Evolutionary conservation across 2,797 vertebrate species (phyloP), one percentile per base, ranked within the genome.

Genomic region (Gymnothorax javanicus): DNA sequence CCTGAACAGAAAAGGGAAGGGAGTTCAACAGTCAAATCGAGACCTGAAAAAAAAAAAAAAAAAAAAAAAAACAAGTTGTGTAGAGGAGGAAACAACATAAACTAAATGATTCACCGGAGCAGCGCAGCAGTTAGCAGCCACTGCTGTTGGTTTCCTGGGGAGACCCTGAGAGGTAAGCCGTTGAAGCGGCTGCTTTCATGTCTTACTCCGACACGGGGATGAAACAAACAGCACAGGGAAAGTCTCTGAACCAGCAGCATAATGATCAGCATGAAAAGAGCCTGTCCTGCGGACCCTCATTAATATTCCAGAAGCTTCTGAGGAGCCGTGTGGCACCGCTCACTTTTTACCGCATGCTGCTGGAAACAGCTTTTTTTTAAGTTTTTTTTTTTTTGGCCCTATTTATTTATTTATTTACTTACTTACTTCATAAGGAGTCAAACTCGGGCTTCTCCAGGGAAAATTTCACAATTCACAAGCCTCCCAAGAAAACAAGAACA

Each of bases 401-500:
- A 50, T 43, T 43, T 85, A 56, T 73, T 27, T 69, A 69, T 52
- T 84, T 84, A 67, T 54, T 33, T 71, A 85, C 77, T 71, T 75
- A 58, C 60, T 85, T 77, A 73, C 57, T 59, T 20, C 52, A 52
- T 54, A 56, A 69, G 17, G 54, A 33, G 69, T 62, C 23, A 69
- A 52, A 23, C 20, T 50, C 11, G 64, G 87, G 54, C 50, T 79
- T 79, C 50, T 79, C 43, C 3, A 20, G 43, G 8, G 54, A 50
- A 79, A 89, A 87, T 90, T 91, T 92, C 87, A 89, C 87, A 91
- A 84, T 90, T 86, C 4, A 43, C 43, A 20, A 79, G 56, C 62
- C 86, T 62, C 85, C 43, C 79, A 52, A 86, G 85, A 89, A 54
- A 88, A 83, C 75, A 50, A 90, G 86, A 86, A 91, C 88, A 91